phyloP scores from a whole-genome alignment of 2,113 vertebrate species.

The Callipepla californica region DNA sequence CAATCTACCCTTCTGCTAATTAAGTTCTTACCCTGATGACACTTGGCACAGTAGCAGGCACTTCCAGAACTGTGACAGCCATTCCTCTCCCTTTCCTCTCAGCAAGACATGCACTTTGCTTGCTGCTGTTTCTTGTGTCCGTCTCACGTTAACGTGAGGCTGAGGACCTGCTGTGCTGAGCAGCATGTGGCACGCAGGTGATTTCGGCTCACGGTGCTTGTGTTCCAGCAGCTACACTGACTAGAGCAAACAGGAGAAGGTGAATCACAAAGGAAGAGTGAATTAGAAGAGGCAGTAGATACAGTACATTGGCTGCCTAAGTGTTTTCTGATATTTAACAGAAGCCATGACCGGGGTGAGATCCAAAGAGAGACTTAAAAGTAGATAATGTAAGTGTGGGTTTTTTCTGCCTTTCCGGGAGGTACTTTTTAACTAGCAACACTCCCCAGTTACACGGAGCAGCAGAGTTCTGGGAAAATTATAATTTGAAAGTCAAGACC shows the following conservation, averaged over 20 bases:
- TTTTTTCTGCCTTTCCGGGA: neutral
- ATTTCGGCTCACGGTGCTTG: neutral
- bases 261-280: constrained; percentile 46
- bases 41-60: neutral
- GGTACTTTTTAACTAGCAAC: neutral
- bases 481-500: neutral
- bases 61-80: neutral
- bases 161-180: fast-evolving
- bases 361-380: constrained; percentile 53
- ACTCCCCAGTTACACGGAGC: neutral
- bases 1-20: neutral
- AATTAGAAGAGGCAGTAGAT: constrained; percentile 45
- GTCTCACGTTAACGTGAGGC: fast-evolving
- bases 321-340: constrained; percentile 62
- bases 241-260: neutral
- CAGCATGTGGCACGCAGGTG: fast-evolving
- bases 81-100: neutral
- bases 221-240: neutral
- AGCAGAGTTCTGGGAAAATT: neutral
- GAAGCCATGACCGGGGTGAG: constrained; percentile 29
- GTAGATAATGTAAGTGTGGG: neutral
- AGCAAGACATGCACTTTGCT: neutral
- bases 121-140: neutral
- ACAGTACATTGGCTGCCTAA: constrained; percentile 61
- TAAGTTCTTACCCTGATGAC: neutral